Base-by-base conservation (phyloP, 2,888 invertebrate genomes). In the Leptinotarsa peninsularis region DNA sequence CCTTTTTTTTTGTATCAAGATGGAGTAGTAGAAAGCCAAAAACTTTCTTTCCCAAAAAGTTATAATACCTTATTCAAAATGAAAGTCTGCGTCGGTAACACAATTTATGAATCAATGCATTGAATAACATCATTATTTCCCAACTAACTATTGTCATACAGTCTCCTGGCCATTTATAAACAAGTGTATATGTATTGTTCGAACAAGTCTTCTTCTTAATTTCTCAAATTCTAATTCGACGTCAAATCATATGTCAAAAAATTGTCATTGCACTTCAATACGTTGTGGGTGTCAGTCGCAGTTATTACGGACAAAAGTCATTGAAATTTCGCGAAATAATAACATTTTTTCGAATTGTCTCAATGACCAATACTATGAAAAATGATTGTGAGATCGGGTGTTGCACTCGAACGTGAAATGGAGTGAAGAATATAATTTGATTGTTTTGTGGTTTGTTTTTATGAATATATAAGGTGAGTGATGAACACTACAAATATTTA, bases 381-480 rank as follows among this genome's bases (percentile, higher is more conserved):
- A n/a, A 63, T 43, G 63, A 60, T 33, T 43, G 63, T 17, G 63
- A 33, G 63, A 63, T 63, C 7, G 2, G 10, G 27, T 60, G 13
- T 60, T 60, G 60, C 15, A 27, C 5, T 27, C 5, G 15, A 15
- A 23, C 63, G 33, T 27, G 43, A 63, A 33, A 33, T 18, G 15
- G 27, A 63, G 63, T 33, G n/a, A 63, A 10, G 4, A 43, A n/a
- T 63, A 33, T 63, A 33, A n/a, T 43, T 17, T 43, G 15, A 63
- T 7, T n/a, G 33, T 58, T 23, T 23, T 58, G 58, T 58, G 23
- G 23, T 58, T 43, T 33, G 33, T 63, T 63, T 63, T 33, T 63
- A 63, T 33, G 63, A 33, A 63, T 63, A 43, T 63, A 63, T 63
- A n/a, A 43, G 63, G 63, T 63, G 63, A 63, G 63, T 33, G 17